Conservation (phyloP, 2,888 invertebrate genomes). For the Drosophila emarginata region DNA sequence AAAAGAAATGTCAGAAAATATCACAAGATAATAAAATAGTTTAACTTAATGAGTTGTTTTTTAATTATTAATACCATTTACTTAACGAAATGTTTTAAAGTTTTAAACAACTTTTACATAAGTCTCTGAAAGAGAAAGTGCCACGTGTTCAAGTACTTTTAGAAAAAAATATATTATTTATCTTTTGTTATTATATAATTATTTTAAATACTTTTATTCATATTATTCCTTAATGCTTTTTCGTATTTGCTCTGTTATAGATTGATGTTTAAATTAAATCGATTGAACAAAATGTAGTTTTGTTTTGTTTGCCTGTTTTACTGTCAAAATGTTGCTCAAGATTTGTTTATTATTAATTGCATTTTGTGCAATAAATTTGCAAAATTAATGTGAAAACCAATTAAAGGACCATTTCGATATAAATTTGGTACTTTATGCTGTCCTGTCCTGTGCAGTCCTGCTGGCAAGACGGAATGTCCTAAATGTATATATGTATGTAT, state of each 20-base stretch:
- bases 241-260: conserved; percentile 7
- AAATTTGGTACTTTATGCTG: conserved; percentile 34
- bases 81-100: too few species aligned
- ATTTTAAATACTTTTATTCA: not conserved
- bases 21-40: too few species aligned
- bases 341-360: conserved; percentile 68
- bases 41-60: too few species aligned
- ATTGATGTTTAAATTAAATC: not conserved
- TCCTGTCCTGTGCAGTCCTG: conserved; percentile 20
- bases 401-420: conserved; percentile 56
- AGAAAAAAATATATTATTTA: too few species aligned
- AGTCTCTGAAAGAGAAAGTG: too few species aligned
- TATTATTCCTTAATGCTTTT: not conserved
- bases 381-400: conserved; percentile 74
- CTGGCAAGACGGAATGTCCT: conserved; percentile 12
- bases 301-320: conserved; percentile 19
- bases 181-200: too few species aligned
- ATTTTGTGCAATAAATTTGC: conserved; percentile 68
- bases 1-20: too few species aligned
- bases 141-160: too few species aligned
- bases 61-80: too few species aligned
- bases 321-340: conserved; percentile 56
- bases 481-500: conserved; percentile 5
- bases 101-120: too few species aligned
- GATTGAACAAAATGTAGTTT: conserved; percentile 22